Evolutionary conservation across 2,113 vertebrate genomes (phyloP), one percentile per base, ranked within the genome.

Genomic region (Hyla sarda): DNA sequence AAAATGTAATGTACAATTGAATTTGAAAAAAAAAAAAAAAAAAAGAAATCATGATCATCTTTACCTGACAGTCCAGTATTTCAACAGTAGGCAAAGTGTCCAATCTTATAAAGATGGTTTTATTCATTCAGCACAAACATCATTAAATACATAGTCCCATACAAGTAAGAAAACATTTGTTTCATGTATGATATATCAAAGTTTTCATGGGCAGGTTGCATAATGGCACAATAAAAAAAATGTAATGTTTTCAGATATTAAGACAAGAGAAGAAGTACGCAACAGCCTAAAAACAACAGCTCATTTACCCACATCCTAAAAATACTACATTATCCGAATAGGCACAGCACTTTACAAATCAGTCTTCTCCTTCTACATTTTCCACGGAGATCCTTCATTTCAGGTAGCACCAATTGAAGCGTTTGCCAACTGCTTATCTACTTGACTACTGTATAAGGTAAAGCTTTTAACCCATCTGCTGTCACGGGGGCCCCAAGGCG

Each of bases 321-420:
- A 93, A 90, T 92, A 93, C 94, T 93, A 95, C 91, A 92, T 94
- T 91, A 94, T 91, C 90, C 89, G 89, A 89, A 91, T 90, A 88
- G 87, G 91, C 91, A 90, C 90, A 89, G 91, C 91, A 90, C 90
- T 91, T 92, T 69, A 60, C 87, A 89, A 62, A 90, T 89, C 92
- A 88, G 87, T 83, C 37, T 73, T 77, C 54, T 67, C 77, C 74
- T n/a, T 32, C 37, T 86, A 71, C 32, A 47, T 73, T 82, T 47
- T 28, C 58, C 90, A 87, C 88, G 90, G 32, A 90, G 94, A 92
- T 94, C 89, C 91, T 94, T 94, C 90, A 93, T 90, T 93, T 94
- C 92, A 91, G 92, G 94, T 95, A 96, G 96, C 96, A 96, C 95
- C 96, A 95, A 91, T 94, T 91, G 92, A 95, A 95, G 94, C 94